These are phyloP conservation scores for Nansenia antarctica DNA, from an alignment of 2,113 vertebrate species.

Conservation along the genomic window DNA sequence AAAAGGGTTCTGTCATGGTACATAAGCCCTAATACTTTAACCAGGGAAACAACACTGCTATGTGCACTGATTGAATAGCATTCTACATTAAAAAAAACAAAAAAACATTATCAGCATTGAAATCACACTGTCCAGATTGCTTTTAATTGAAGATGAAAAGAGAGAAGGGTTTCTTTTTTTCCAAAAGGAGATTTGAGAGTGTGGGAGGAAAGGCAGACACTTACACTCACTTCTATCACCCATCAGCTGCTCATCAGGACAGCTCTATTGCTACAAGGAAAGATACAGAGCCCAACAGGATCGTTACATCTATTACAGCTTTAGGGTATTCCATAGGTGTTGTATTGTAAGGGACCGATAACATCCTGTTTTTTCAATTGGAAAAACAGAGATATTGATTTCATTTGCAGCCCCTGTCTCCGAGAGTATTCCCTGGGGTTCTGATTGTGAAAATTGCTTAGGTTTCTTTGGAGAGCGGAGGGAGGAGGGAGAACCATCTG, in stretches of 20 bases:
- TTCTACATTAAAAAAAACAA: background rate
- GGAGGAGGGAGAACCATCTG: constrained; percentile 20
- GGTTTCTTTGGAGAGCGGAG: constrained; percentile 46
- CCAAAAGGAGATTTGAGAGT: constrained; percentile 7
- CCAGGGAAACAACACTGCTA: background rate
- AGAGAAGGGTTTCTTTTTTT: constrained; percentile 12
- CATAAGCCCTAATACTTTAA: too few relatives aligned
- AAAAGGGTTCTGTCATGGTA: too few relatives aligned
- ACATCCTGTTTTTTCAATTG: too few relatives aligned
- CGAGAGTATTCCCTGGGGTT: constrained; percentile 29
- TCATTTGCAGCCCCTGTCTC: constrained; percentile 39
- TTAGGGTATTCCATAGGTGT: too few relatives aligned
- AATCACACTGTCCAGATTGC: background rate
- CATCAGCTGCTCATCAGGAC: too few relatives aligned
- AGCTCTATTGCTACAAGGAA: background rate
- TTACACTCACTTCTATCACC: background rate
- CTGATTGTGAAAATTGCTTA: constrained; percentile 41
- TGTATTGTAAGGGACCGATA: too few relatives aligned
- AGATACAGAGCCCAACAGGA: too few relatives aligned
- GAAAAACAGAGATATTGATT: too few relatives aligned
- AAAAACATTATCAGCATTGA: background rate
- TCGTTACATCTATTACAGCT: too few relatives aligned
- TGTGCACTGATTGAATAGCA: background rate
- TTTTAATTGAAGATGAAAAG: constrained; percentile 5
- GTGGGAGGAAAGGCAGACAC: background rate